Evolutionary conservation across 2,888 invertebrate species (phyloP).

Genomic region (Heliconius erato): DNA sequence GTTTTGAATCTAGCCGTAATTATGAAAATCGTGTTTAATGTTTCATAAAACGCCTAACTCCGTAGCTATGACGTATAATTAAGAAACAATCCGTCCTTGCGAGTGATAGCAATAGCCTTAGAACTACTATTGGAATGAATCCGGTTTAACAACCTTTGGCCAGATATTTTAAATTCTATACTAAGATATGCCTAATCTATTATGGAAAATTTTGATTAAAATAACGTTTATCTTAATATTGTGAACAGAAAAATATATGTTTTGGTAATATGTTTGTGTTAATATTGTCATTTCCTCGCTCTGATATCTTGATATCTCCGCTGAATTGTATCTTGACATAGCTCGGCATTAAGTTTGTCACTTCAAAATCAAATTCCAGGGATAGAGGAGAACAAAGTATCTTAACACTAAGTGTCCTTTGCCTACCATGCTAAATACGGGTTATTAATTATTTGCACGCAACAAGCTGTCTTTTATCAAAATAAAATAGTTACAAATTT

Average conservation of each 20-base stretch:
- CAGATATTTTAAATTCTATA: slow-evolving; percentile 1
- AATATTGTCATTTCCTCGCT: background rate
- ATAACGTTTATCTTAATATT: background rate
- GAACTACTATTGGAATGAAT: background rate
- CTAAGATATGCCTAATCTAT: background rate
- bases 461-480: too few species aligned
- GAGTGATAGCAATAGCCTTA: slow-evolving; percentile 4
- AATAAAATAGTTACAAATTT: too few species aligned
- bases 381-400: too few species aligned
- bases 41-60: background rate
- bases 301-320: background rate
- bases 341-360: too few species aligned
- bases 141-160: slow-evolving; percentile 25
- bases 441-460: too few species aligned
- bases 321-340: too few species aligned
- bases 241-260: too few species aligned
- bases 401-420: too few species aligned
- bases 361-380: too few species aligned
- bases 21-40: too few species aligned
- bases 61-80: background rate
- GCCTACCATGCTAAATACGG: too few species aligned
- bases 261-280: background rate
- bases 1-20: background rate
- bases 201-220: background rate
- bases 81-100: slow-evolving; percentile 13